phyloP scores from a whole-genome alignment of 2,113 vertebrate genomes.

The Hemicordylus capensis region DNA sequence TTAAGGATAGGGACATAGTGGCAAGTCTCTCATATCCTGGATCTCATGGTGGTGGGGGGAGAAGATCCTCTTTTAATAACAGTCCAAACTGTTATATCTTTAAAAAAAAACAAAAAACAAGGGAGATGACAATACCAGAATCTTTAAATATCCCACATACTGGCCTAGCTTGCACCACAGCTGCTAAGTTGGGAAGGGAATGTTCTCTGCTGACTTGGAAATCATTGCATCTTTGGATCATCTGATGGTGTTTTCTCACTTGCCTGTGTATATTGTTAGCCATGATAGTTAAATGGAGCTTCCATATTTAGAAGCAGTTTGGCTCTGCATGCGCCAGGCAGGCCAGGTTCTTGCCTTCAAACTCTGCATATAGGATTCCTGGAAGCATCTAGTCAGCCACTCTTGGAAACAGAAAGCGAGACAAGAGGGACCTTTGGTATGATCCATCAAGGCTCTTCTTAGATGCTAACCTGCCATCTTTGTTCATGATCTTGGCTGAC shows the following conservation, averaged over 20 bases:
- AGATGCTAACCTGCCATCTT: not conserved
- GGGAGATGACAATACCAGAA: not conserved
- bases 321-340: not conserved
- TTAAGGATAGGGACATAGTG: constrained; percentile 78
- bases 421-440: not conserved
- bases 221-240: not conserved
- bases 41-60: constrained; percentile 47
- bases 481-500: not conserved
- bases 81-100: constrained; percentile 49
- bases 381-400: not conserved
- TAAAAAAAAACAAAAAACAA: not conserved
- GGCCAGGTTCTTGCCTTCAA: not conserved
- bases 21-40: constrained; percentile 82
- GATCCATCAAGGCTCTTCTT: not conserved
- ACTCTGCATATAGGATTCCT: not conserved
- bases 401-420: not conserved
- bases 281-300: not conserved
- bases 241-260: fast-evolving
- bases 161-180: not conserved
- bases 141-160: constrained; percentile 2
- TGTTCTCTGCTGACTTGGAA: not conserved
- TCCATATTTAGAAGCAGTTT: not conserved
- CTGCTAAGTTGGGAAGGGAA: constrained; percentile 7
- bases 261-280: not conserved
- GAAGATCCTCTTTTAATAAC: constrained; percentile 46